phyloP scores from a whole-genome alignment of 2,888 invertebrate genomes.

The Colostygia pectinataria region DNA sequence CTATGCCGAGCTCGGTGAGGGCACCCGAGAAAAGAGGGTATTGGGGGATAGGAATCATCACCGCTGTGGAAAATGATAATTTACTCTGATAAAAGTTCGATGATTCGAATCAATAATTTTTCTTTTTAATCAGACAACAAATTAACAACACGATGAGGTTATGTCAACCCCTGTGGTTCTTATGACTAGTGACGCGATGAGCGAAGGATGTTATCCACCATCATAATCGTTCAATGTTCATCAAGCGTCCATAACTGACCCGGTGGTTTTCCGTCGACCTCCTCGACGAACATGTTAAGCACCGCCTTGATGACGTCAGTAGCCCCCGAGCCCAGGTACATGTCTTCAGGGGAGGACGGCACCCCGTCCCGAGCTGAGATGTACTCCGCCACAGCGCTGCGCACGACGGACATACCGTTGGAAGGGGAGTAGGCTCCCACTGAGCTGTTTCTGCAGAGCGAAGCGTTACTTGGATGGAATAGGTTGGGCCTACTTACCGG shows the following conservation, averaged over 20 bases:
- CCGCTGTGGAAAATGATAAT: constrained; percentile 76
- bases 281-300: constrained; percentile 85
- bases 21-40: constrained; percentile 98
- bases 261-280: constrained; percentile 81
- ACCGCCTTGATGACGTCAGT: constrained; percentile 96
- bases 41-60: constrained; percentile 98
- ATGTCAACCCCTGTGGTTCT: too few species aligned
- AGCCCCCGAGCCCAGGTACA: constrained; percentile 95
- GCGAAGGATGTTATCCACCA: too few species aligned
- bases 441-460: constrained; percentile 85
- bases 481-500: too few species aligned
- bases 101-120: too few species aligned
- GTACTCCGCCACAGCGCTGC: constrained; percentile 92
- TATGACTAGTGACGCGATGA: too few species aligned
- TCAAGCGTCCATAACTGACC: constrained; percentile 35
- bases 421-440: constrained; percentile 96
- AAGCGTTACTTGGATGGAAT: neutral
- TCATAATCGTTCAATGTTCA: too few species aligned
- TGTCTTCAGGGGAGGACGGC: constrained; percentile 88
- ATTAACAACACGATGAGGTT: too few species aligned
- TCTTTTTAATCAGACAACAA: too few species aligned
- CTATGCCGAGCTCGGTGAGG: constrained; percentile 93
- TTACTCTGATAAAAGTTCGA: too few species aligned
- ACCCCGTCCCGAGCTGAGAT: constrained; percentile 85
- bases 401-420: constrained; percentile 91